Conservation (phyloP, 2,888 invertebrate species). For the Ethmia dodecea region DNA sequence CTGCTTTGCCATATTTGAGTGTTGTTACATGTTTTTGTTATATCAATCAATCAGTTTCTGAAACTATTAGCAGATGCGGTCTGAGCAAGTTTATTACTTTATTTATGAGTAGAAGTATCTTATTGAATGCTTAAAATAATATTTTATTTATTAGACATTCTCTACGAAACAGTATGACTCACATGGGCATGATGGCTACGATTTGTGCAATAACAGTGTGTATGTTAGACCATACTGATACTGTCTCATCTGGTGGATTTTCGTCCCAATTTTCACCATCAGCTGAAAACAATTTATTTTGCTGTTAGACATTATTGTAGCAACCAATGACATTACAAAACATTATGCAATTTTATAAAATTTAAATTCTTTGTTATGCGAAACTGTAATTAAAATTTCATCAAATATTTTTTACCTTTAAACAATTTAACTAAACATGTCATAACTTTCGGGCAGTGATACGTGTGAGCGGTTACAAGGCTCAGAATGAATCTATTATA, state of each 20-base stretch:
- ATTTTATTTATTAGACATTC: too few species aligned
- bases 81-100: too few species aligned
- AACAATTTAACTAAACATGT: conserved; percentile 51
- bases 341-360: conserved; percentile 49
- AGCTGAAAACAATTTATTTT: conserved; percentile 32
- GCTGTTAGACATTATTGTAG: conserved; percentile 28
- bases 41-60: too few species aligned
- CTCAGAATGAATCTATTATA: conserved; percentile 53
- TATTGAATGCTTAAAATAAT: too few species aligned
- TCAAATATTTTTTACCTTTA: conserved; percentile 65
- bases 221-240: conserved; percentile 78
- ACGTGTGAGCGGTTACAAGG: conserved; percentile 64
- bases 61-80: too few species aligned
- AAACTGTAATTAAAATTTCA: too few species aligned
- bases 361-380: too few species aligned
- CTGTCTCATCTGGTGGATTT: conserved; percentile 71
- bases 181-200: conserved; percentile 70
- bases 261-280: conserved; percentile 79
- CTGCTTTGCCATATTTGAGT: too few species aligned
- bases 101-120: too few species aligned
- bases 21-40: too few species aligned
- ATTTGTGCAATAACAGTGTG: conserved; percentile 76
- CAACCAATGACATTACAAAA: conserved; percentile 59
- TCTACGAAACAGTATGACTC: too few species aligned
- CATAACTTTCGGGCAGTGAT: conserved; percentile 59